Conservation (phyloP, 2,113 vertebrate genomes). For the Glaucidium brasilianum region DNA sequence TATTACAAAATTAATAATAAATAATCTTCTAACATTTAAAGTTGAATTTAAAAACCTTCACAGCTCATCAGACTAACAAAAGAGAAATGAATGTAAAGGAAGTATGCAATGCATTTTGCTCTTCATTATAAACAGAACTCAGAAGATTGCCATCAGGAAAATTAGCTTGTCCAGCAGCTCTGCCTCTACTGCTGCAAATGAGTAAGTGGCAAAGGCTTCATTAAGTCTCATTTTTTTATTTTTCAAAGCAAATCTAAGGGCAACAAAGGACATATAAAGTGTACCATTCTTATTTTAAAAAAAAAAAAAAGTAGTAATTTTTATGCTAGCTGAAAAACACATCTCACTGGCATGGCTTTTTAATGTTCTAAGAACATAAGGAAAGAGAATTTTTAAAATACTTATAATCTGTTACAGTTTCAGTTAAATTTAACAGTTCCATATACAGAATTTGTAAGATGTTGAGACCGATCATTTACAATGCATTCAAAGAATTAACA, state of each 20-base stretch:
- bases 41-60: not conserved
- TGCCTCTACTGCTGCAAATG: not conserved
- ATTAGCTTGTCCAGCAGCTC: not conserved
- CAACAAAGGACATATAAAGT: not conserved
- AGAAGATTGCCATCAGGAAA: not conserved
- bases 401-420: not conserved
- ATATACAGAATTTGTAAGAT: not conserved
- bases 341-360: not conserved
- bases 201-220: not conserved
- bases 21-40: not conserved
- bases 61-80: not conserved
- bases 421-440: not conserved
- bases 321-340: not conserved
- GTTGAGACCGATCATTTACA: not conserved
- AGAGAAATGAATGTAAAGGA: not conserved
- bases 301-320: not conserved
- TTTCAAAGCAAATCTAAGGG: not conserved
- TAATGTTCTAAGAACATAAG: not conserved
- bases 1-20: not conserved
- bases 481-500: not conserved
- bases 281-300: not conserved
- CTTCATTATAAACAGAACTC: not conserved
- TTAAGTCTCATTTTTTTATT: not conserved
- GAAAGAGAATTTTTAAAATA: not conserved
- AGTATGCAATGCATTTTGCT: not conserved